Percentiles rank a stretch among this genome's conserved stretches.
phyloP scores from a whole-genome alignment of 2,113 vertebrate genomes.

The Catharus bicknelli region DNA sequence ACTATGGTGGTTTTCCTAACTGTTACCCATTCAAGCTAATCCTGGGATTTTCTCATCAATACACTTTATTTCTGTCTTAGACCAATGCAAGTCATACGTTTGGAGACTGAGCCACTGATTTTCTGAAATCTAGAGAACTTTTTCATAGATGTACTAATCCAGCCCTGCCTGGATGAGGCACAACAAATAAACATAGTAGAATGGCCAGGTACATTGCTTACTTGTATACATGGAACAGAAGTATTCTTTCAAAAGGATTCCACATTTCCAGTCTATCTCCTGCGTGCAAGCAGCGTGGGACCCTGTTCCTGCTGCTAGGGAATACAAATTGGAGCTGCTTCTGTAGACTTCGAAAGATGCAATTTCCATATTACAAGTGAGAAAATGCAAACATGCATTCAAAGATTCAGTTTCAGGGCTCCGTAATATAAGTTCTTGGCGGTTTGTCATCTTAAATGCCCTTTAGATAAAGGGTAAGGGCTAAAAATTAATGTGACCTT shows the following conservation, averaged over 20 bases:
- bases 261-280: neutral
- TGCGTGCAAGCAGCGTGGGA: accelerated
- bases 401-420: neutral
- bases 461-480: conserved; percentile 13
- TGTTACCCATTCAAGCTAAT: neutral
- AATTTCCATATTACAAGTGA: neutral
- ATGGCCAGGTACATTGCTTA: neutral
- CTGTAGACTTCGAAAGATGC: neutral
- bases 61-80: neutral
- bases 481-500: conserved; percentile 27
- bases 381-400: neutral
- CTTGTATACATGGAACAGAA: neutral
- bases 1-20: neutral
- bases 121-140: neutral
- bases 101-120: neutral
- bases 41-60: neutral
- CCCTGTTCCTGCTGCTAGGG: neutral
- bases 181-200: neutral
- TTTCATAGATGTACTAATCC: neutral
- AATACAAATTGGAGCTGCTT: neutral
- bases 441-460: neutral
- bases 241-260: neutral
- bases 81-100: neutral
- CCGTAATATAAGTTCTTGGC: neutral
- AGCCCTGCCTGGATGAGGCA: neutral